Conservation (phyloP, 2,888 invertebrate genomes). For the Poecilus cupreus region DNA sequence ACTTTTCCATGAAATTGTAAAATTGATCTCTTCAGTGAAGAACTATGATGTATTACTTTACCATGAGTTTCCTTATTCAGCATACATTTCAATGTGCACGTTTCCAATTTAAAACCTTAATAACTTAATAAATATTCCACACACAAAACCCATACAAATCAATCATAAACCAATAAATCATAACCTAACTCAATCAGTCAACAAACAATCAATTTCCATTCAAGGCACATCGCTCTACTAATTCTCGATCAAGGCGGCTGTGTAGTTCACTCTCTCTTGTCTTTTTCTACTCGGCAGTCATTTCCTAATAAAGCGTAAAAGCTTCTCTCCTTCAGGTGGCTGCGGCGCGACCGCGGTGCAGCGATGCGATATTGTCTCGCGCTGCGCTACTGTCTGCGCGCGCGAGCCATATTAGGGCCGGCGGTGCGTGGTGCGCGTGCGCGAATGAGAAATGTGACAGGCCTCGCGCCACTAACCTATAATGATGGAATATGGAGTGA, state of each 20-base stretch:
- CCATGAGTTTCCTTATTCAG: no score
- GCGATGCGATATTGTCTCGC: not conserved
- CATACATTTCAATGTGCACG: no score
- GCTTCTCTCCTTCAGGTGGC: not conserved
- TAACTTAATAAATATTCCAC: not conserved
- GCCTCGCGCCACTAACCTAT: slow-evolving; percentile 50
- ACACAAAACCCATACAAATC: not conserved
- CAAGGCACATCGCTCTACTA: not conserved
- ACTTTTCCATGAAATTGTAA: no score
- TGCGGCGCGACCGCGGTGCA: not conserved
- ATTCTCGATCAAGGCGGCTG: not conserved
- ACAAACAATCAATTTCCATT: not conserved
- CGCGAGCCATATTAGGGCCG: slow-evolving; percentile 29
- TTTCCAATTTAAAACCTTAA: no score
- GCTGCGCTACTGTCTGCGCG: slow-evolving; percentile 13
- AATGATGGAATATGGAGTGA: not conserved
- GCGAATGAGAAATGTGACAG: not conserved
- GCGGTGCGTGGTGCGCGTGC: not conserved
- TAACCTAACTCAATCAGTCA: slow-evolving; percentile 1
- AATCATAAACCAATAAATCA: not conserved
- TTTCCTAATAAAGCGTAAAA: slow-evolving; percentile 46
- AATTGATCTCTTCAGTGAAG: no score
- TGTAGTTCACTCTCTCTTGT: not conserved
- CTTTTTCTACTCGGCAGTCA: not conserved
- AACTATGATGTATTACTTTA: no score